Evolutionary conservation across 1,140 invertebrate species (phyloP).

Genomic region (Aphelinus certus): DNA sequence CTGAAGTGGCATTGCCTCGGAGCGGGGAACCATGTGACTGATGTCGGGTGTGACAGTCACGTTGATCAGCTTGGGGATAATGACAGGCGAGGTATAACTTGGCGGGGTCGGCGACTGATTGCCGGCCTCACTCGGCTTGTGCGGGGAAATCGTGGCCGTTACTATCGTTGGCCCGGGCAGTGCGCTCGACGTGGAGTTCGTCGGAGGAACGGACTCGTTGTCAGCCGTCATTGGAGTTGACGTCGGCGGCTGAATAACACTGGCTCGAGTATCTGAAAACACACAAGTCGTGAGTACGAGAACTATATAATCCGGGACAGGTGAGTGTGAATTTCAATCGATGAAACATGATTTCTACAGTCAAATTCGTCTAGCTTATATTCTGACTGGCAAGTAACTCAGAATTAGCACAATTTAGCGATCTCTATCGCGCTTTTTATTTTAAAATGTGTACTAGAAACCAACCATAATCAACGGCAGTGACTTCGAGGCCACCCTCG

Average conservation of each 20-base stretch:
- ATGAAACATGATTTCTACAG: too few species aligned
- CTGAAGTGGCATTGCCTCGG: constrained; percentile 40
- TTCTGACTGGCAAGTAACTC: too few species aligned
- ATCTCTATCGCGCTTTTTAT: too few species aligned
- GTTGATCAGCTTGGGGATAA: constrained; percentile 61
- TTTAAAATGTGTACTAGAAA: background rate
- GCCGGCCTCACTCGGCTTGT: background rate
- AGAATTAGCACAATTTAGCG: too few species aligned
- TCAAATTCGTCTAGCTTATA: too few species aligned
- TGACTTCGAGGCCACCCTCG: constrained; percentile 77
- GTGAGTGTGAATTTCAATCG: background rate
- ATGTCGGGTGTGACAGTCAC: constrained; percentile 69
- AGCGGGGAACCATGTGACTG: constrained; percentile 63
- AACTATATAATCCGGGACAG: too few species aligned
- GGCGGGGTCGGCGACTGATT: constrained; percentile 23
- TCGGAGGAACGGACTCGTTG: constrained; percentile 4
- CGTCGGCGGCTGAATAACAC: constrained; percentile 52
- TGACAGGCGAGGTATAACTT: constrained; percentile 24
- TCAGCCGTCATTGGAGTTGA: background rate
- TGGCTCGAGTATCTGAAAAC: constrained; percentile 48
- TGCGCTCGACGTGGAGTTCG: constrained; percentile 46
- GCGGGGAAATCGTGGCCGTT: background rate
- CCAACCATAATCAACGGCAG: constrained; percentile 64
- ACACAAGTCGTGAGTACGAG: too few species aligned
- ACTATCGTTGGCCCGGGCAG: constrained; percentile 50